Evolutionary conservation across 1,140 invertebrate species (phyloP).

Genomic region (Physella acuta): DNA sequence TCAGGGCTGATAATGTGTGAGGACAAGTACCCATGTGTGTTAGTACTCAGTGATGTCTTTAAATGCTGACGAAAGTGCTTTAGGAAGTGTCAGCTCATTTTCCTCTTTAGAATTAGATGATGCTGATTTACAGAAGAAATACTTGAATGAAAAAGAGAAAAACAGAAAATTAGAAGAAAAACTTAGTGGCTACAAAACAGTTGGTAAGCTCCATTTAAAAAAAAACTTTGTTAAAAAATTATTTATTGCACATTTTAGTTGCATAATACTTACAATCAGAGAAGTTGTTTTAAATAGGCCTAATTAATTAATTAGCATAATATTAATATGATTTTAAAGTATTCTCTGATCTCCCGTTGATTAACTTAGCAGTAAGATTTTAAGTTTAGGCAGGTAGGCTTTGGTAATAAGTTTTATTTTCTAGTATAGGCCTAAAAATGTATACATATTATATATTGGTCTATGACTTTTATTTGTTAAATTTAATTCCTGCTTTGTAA

Average conservation of each 20-base stretch:
- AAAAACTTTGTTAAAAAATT: background rate
- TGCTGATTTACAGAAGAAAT: too few relatives aligned
- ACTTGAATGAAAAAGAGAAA: background rate
- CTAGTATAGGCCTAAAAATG: too few relatives aligned
- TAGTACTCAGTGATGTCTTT: too few relatives aligned
- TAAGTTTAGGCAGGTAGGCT: background rate
- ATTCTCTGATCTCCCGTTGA: background rate
- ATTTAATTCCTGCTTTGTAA: background rate
- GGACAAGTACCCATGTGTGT: too few relatives aligned
- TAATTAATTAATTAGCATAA: background rate
- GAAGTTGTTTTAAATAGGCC: background rate
- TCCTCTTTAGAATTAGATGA: background rate
- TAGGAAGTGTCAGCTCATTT: slow-evolving; percentile 11
- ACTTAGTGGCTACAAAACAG: slow-evolving; percentile 10
- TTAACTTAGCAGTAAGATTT: background rate
- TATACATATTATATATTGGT: background rate
- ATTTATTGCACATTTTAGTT: background rate
- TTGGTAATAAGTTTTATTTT: too few relatives aligned
- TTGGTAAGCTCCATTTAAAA: slow-evolving; percentile 11
- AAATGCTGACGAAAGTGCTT: too few relatives aligned
- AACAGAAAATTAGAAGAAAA: slow-evolving; percentile 8
- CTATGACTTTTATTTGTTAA: background rate
- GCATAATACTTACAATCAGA: background rate
- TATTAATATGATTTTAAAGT: background rate
- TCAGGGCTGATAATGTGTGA: too few relatives aligned